Evolutionary conservation across 2,888 invertebrate genomes (phyloP).

Genomic region (Seira sanloemensis): DNA sequence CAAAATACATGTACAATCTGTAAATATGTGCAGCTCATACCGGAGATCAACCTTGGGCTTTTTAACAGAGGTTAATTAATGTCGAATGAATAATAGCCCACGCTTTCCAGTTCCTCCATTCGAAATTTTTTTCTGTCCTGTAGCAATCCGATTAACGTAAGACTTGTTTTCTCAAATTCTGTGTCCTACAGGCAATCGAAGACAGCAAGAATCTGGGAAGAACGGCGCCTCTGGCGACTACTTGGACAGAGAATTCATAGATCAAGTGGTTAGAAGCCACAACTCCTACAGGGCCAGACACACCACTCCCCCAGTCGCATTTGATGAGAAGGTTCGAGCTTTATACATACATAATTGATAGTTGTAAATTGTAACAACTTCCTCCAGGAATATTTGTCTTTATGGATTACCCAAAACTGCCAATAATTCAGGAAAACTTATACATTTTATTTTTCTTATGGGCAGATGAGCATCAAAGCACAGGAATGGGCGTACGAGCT

Average conservation of each 20-base stretch:
- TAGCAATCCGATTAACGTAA: too few relatives aligned
- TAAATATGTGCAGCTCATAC: too few relatives aligned
- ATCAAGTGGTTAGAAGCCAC: conserved; percentile 40
- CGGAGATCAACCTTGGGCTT: too few relatives aligned
- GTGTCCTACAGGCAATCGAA: background rate
- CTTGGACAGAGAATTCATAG: conserved; percentile 23
- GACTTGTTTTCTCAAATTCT: too few relatives aligned
- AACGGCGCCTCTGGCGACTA: background rate
- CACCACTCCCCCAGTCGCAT: conserved; percentile 39
- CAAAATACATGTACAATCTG: too few relatives aligned
- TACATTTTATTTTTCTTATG: background rate
- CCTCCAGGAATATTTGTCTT: background rate
- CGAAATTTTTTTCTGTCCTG: too few relatives aligned
- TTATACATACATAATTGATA: background rate
- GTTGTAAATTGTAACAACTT: background rate
- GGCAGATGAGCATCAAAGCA: conserved; percentile 45
- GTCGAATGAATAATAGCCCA: too few relatives aligned
- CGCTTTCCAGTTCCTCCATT: too few relatives aligned
- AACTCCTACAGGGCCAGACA: conserved; percentile 60
- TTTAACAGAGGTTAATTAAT: too few relatives aligned
- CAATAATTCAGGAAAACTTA: background rate
- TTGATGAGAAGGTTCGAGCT: conserved; percentile 51
- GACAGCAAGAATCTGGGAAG: background rate
- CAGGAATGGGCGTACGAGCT: conserved; percentile 47
- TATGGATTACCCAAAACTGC: background rate